Evolutionary conservation across 1,140 invertebrate species (phyloP).

Genomic region (Leptinotarsa lineolata): DNA sequence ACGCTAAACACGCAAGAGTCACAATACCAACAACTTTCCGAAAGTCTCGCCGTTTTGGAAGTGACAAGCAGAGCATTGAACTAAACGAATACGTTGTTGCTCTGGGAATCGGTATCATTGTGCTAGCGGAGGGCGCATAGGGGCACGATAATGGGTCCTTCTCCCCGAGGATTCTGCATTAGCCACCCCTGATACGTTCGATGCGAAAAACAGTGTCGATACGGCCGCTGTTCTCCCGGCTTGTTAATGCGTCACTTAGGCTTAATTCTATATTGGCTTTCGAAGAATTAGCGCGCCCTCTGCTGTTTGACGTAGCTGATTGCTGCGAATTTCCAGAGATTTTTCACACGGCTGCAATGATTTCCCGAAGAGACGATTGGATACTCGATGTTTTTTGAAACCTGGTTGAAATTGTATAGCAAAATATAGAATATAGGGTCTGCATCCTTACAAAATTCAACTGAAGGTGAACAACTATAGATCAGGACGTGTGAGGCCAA

Average conservation of each 20-base stretch:
- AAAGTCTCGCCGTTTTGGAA: conserved; percentile 29
- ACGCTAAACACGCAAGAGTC: background rate
- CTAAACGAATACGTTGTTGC: conserved; percentile 52
- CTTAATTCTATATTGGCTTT: conserved; percentile 43
- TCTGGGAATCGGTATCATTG: conserved; percentile 48
- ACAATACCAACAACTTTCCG: background rate
- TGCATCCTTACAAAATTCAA: too few species aligned
- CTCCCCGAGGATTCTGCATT: conserved; percentile 47
- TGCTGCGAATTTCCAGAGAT: background rate
- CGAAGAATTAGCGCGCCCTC: conserved; percentile 41
- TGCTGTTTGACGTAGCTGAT: conserved; percentile 7
- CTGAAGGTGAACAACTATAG: too few species aligned
- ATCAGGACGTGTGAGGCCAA: too few species aligned
- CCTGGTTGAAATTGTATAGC: too few species aligned
- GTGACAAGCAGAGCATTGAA: conserved; percentile 51
- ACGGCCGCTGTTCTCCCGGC: conserved; percentile 31
- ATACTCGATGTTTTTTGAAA: background rate
- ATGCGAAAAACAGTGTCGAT: conserved; percentile 37
- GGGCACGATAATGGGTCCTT: conserved; percentile 52
- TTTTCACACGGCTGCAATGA: background rate
- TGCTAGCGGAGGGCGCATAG: conserved; percentile 44
- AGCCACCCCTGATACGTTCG: conserved; percentile 34
- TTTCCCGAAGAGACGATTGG: conserved; percentile 9
- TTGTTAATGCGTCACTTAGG: conserved; percentile 43
- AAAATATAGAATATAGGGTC: too few species aligned